Evolutionary conservation across 2,113 vertebrate genomes (phyloP).

Genomic region (Sarotherodon lohbergeri): DNA sequence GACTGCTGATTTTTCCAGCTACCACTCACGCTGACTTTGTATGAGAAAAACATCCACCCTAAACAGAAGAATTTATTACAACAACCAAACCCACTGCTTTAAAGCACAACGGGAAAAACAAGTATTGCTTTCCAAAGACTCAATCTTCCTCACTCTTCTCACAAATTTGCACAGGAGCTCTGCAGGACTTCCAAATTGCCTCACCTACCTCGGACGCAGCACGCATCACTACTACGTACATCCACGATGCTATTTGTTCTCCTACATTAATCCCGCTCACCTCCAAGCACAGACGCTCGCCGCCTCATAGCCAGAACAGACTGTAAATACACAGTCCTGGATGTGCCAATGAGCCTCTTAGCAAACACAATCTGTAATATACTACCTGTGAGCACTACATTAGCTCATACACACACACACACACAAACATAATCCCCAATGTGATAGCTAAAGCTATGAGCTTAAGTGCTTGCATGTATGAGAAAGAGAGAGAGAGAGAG

Average conservation of each 20-base stretch:
- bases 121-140: not conserved
- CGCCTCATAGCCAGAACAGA: not conserved
- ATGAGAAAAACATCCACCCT: not conserved
- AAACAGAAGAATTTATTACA: not conserved
- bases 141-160: not conserved
- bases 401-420: not conserved
- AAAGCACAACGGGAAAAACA: not conserved
- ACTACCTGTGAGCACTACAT: not conserved
- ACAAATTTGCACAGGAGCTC: not conserved
- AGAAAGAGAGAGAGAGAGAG: not conserved
- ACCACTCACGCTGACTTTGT: not conserved
- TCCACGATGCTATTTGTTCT: not conserved
- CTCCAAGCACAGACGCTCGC: not conserved
- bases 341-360: not conserved
- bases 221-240: not conserved
- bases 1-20: not conserved
- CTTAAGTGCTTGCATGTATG: not conserved
- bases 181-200: not conserved
- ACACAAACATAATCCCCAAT: not conserved
- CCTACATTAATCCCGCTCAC: not conserved
- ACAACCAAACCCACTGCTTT: not conserved
- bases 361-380: constrained; percentile 17
- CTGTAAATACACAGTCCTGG: not conserved
- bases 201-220: not conserved
- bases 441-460: not conserved